These are phyloP conservation scores for Oostethus manadensis DNA, from an alignment of 2,113 vertebrate genomes.

Conservation along the genomic window DNA sequence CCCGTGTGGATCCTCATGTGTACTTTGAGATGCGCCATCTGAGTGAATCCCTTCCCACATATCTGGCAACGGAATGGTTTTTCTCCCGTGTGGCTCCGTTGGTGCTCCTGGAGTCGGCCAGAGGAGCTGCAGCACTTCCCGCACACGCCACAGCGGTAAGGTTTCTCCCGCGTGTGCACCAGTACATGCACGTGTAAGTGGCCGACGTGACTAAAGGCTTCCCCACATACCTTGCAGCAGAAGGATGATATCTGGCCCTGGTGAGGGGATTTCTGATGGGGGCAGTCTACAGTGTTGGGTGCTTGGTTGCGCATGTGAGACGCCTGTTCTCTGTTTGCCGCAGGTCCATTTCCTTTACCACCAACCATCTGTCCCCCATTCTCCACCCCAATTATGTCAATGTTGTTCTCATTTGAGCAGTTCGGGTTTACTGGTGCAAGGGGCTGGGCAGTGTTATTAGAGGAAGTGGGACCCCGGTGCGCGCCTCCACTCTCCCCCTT, in stretches of 20 bases:
- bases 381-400: slow-evolving; percentile 65
- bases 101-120: slow-evolving; percentile 66
- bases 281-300: slow-evolving; percentile 51
- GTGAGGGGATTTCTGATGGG: slow-evolving; percentile 61
- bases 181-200: slow-evolving; percentile 69
- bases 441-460: slow-evolving; percentile 54
- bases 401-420: slow-evolving; percentile 71
- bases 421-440: slow-evolving; percentile 67
- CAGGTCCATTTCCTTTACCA: slow-evolving; percentile 47
- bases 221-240: slow-evolving; percentile 66
- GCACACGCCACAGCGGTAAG: slow-evolving; percentile 67
- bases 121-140: slow-evolving; percentile 71
- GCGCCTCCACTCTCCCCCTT: slow-evolving; percentile 56
- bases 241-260: slow-evolving; percentile 66
- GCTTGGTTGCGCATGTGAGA: slow-evolving; percentile 59
- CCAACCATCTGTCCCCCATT: slow-evolving; percentile 62
- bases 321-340: slow-evolving; percentile 51
- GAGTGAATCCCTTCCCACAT: slow-evolving; percentile 69
- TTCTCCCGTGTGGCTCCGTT: slow-evolving; percentile 69
- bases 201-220: slow-evolving; percentile 63
- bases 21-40: slow-evolving; percentile 70
- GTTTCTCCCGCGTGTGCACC: slow-evolving; percentile 69
- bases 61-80: slow-evolving; percentile 71
- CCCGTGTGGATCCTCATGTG: slow-evolving; percentile 71
- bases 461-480: slow-evolving; percentile 51